Conservation (phyloP, 2,113 vertebrate genomes). For the Pagrus major region DNA sequence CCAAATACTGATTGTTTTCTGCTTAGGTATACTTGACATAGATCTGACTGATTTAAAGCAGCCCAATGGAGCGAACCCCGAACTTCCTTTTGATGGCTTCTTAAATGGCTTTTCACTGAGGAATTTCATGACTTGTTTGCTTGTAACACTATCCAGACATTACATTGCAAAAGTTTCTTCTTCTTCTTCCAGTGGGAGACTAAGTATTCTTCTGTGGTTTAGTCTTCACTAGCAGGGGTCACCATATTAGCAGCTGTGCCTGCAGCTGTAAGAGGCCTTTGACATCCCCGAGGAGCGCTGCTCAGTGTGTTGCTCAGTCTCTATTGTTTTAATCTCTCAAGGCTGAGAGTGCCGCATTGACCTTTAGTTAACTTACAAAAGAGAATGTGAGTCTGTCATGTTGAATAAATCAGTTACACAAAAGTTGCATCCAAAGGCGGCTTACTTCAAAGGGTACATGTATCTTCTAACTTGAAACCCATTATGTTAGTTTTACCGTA, state of each 20-base stretch:
- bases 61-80: constrained; percentile 11
- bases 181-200: constrained; percentile 30
- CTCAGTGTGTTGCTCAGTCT: constrained; percentile 53
- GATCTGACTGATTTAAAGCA: constrained; percentile 42
- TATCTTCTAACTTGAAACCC: not conserved
- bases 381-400: constrained; percentile 42
- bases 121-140: constrained; percentile 28
- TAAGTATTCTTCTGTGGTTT: constrained; percentile 44
- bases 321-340: constrained; percentile 57
- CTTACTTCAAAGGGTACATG: not conserved
- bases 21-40: constrained; percentile 14
- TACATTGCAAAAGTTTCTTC: constrained; percentile 19
- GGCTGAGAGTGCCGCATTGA: constrained; percentile 48
- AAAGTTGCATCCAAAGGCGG: not conserved
- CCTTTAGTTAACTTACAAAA: constrained; percentile 54
- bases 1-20: constrained; percentile 41
- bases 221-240: constrained; percentile 49
- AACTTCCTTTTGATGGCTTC: constrained; percentile 23
- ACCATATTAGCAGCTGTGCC: constrained; percentile 65
- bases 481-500: not conserved
- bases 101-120: constrained; percentile 22
- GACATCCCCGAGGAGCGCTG: constrained; percentile 53
- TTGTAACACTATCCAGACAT: constrained; percentile 51
- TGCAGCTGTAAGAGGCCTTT: constrained; percentile 71
- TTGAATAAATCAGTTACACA: constrained; percentile 14